Evolutionary conservation across 1,140 invertebrate genomes (phyloP).

Genomic region (Octopus bimaculoides): DNA sequence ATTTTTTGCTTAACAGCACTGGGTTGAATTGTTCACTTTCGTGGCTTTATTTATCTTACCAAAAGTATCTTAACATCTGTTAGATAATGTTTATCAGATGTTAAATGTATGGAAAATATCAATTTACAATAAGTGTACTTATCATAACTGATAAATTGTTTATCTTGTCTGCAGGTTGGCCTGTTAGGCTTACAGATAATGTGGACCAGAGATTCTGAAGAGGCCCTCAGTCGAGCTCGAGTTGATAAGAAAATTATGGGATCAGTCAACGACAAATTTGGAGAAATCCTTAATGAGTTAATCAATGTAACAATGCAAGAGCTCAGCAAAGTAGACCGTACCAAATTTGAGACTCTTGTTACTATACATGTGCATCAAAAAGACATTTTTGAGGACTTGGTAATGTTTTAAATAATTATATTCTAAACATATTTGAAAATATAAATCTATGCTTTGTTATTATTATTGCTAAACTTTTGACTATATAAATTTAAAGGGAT

Average conservation of each 20-base stretch:
- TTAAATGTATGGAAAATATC: no score
- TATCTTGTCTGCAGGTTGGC: conserved; percentile 67
- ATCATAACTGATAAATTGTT: background rate
- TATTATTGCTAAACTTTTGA: no score
- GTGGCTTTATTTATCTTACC: no score
- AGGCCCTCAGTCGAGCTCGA: conserved; percentile 81
- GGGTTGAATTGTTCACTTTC: no score
- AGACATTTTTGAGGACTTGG: conserved; percentile 94
- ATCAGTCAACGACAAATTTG: conserved; percentile 89
- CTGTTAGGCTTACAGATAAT: conserved; percentile 93
- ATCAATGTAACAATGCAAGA: conserved; percentile 95
- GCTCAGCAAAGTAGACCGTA: conserved; percentile 83
- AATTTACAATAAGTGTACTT: no score
- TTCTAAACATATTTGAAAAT: no score
- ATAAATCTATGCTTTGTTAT: no score
- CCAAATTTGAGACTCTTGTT: conserved; percentile 94
- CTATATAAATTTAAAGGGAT: no score
- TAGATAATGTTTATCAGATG: no score
- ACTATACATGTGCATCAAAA: conserved; percentile 97
- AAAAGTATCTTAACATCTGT: no score
- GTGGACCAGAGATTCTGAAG: conserved; percentile 91
- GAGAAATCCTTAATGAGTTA: conserved; percentile 87
- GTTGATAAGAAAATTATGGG: conserved; percentile 91
- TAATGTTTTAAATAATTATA: conserved; percentile 53
- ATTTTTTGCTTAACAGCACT: no score